These are phyloP conservation scores for Galaxea fascicularis DNA, from an alignment of 92 coral and sea anemone genomes.

Conservation along the genomic window DNA sequence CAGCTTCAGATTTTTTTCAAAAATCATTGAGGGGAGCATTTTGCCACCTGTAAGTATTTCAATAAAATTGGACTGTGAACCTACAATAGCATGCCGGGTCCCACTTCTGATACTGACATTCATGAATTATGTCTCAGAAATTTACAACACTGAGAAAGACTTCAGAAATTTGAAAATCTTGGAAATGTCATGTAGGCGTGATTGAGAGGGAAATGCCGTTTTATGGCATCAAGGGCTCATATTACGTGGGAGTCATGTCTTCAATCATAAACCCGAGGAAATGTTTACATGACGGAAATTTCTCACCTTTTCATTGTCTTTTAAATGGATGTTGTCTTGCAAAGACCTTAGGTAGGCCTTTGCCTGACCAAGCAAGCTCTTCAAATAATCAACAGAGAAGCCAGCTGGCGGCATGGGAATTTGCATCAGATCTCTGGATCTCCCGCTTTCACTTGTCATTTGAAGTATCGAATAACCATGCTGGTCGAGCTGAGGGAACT, in stretches of 20 bases:
- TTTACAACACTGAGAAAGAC: constrained; percentile 8
- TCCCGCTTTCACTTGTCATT: constrained; percentile 10
- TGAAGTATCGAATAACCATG: constrained; percentile 21
- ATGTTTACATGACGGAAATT: constrained; percentile 5
- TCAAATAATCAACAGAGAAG: constrained; percentile 46
- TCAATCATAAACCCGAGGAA: neutral
- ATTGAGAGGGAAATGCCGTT: constrained; percentile 9
- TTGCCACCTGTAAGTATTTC: no score
- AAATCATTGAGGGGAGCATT: no score
- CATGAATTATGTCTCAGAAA: neutral
- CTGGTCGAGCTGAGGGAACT: constrained; percentile 50
- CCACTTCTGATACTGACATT: neutral
- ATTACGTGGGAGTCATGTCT: constrained; percentile 4
- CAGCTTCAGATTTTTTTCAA: no score
- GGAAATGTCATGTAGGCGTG: constrained; percentile 5
- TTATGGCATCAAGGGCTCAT: constrained; percentile 15
- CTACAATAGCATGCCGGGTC: constrained; percentile 28
- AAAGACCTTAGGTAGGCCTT: constrained; percentile 55
- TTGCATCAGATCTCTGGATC: constrained; percentile 38
- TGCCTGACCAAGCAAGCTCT: constrained; percentile 63
- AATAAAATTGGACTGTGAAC: constrained; percentile 18
- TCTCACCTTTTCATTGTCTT: constrained; percentile 41
- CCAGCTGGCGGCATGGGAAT: constrained; percentile 53
- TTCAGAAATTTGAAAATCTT: constrained; percentile 16
- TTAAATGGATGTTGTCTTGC: constrained; percentile 45